These are phyloP conservation scores for Naja naja DNA, from an alignment of 2,113 vertebrate genomes.

Conservation along the genomic window DNA sequence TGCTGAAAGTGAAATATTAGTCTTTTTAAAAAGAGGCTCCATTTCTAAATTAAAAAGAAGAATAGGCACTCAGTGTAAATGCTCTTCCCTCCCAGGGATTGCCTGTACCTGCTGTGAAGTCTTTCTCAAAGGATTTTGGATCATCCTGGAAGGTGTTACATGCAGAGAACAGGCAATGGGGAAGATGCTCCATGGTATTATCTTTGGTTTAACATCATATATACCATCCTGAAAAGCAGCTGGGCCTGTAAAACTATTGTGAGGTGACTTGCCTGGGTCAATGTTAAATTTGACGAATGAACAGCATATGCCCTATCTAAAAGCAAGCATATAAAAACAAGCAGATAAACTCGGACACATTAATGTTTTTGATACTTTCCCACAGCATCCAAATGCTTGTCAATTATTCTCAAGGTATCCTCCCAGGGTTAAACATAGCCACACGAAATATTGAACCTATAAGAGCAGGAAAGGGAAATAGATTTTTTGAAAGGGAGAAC, in stretches of 20 bases:
- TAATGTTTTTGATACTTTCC: not conserved
- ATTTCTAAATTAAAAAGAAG: slow-evolving; percentile 20
- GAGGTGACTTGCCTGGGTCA: not conserved
- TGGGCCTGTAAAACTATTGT: not conserved
- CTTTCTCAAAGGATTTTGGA: not conserved
- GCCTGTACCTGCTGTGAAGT: not conserved
- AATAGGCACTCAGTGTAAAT: not conserved
- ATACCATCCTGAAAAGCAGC: not conserved
- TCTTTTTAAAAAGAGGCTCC: slow-evolving; percentile 19
- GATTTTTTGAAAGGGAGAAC: not conserved
- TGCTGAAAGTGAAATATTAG: slow-evolving; percentile 28
- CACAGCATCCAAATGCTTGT: not conserved
- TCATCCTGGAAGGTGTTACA: not conserved
- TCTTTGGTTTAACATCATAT: not conserved
- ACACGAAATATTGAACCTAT: not conserved
- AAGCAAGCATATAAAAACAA: not conserved
- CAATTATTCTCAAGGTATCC: not conserved
- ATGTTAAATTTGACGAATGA: slow-evolving; percentile 9
- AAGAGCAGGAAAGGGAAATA: not conserved
- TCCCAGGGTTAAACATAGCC: not conserved
- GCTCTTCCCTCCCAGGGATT: not conserved
- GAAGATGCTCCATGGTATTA: not conserved
- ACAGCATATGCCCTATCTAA: slow-evolving; percentile 11
- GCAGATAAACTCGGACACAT: not conserved
- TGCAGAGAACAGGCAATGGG: not conserved